Percentiles rank a stretch among this genome's conserved stretches.
Evolutionary conservation across 2,113 vertebrate species (phyloP).

Genomic region (Terrapene triunguis): DNA sequence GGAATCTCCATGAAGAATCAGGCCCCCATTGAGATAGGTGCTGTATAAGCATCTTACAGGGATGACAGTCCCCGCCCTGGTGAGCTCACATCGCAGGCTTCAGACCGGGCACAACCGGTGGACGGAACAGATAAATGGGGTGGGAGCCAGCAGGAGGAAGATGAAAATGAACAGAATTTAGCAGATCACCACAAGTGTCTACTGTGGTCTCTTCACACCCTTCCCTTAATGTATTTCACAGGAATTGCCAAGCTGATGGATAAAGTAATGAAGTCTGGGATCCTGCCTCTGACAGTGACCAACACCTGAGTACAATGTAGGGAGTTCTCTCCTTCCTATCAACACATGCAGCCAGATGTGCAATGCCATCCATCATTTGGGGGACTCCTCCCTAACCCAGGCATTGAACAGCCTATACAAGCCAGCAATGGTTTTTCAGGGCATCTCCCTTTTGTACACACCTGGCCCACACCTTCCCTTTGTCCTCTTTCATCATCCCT

Average conservation of each 20-base stretch:
- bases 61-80: not conserved
- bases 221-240: not conserved
- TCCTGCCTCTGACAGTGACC: not conserved
- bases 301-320: not conserved
- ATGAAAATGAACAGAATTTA: not conserved
- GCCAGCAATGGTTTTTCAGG: rapidly evolving
- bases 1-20: not conserved
- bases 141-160: not conserved
- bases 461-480: rapidly evolving
- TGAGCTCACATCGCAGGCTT: not conserved
- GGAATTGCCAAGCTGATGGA: not conserved
- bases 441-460: rapidly evolving
- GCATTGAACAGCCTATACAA: not conserved
- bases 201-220: not conserved
- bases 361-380: not conserved
- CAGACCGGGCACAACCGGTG: not conserved
- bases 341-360: not conserved
- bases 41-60: not conserved
- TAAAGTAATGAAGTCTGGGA: not conserved
- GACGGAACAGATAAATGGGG: not conserved
- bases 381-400: not conserved
- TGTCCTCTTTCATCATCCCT: rapidly evolving
- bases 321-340: not conserved
- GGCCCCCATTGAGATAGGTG: not conserved
- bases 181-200: not conserved